Evolutionary conservation across 2,113 vertebrate species (phyloP).

Genomic region (Vidua chalybeata): DNA sequence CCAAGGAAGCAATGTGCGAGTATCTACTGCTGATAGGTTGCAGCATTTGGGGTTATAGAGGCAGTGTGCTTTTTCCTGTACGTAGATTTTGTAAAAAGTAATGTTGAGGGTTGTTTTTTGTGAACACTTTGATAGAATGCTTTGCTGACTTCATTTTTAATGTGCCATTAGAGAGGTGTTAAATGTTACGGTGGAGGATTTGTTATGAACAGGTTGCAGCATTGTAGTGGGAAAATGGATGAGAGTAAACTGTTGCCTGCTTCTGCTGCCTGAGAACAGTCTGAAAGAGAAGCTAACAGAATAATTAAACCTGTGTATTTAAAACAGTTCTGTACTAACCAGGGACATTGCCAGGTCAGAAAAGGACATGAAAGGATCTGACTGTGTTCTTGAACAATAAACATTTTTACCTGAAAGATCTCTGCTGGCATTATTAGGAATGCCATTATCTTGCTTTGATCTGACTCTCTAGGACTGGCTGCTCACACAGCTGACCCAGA

Average conservation of each 20-base stretch:
- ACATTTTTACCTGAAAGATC: not conserved
- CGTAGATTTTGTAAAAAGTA: not conserved
- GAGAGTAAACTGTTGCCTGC: not conserved
- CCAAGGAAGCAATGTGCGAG: not conserved
- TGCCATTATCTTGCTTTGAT: conserved; percentile 26
- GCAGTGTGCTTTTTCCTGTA: not conserved
- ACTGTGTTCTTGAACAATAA: not conserved
- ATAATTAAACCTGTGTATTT: not conserved
- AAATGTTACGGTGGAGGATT: not conserved
- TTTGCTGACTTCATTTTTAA: not conserved
- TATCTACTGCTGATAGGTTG: not conserved
- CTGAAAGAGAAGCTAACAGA: not conserved
- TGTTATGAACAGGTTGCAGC: not conserved
- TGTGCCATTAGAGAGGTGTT: not conserved
- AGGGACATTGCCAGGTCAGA: not conserved
- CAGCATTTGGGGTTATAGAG: not conserved
- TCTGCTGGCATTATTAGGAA: not conserved
- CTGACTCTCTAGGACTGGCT: not conserved
- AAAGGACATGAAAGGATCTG: not conserved
- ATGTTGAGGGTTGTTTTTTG: not conserved
- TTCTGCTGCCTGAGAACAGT: not conserved
- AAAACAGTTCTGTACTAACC: not conserved
- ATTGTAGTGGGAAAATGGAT: not conserved
- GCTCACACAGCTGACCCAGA: not conserved
- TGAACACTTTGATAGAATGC: not conserved